Conservation (phyloP, 2,797 vertebrate genomes). For the Crotalus adamanteus region DNA sequence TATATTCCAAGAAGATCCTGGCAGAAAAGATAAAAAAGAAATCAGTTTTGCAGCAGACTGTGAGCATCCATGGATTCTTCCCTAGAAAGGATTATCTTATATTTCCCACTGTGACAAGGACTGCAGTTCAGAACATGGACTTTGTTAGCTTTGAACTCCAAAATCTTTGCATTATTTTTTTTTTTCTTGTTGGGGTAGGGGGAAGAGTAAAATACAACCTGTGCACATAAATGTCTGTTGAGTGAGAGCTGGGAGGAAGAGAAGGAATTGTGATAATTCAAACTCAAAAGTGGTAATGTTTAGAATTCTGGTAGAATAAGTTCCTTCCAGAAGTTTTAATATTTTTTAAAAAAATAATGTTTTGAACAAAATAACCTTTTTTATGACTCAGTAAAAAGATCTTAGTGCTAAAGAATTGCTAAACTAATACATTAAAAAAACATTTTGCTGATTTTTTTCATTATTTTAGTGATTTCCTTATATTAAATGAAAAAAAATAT, state of each 20-base stretch:
- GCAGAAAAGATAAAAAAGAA: conserved; percentile 53
- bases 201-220: background rate
- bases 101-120: background rate
- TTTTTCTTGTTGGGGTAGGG: too few relatives aligned
- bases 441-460: background rate
- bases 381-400: background rate
- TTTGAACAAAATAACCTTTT: background rate
- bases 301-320: background rate
- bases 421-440: background rate
- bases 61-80: conserved; percentile 23
- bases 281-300: background rate
- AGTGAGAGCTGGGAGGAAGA: background rate
- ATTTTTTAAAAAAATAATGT: background rate
- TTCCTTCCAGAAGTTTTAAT: background rate
- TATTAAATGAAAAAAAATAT: background rate
- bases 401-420: background rate
- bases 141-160: background rate
- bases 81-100: conserved; percentile 15
- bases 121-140: background rate
- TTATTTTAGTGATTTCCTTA: background rate
- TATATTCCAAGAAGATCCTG: conserved; percentile 64
- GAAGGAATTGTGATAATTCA: background rate
- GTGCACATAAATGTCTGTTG: background rate
- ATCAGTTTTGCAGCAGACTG: conserved; percentile 27
- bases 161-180: background rate